A percentile compares a stretch with the other conserved stretches of the same genome.
These are phyloP conservation scores for Agrotis ipsilon DNA, from an alignment of 2,888 invertebrate species.

Conservation along the genomic window DNA sequence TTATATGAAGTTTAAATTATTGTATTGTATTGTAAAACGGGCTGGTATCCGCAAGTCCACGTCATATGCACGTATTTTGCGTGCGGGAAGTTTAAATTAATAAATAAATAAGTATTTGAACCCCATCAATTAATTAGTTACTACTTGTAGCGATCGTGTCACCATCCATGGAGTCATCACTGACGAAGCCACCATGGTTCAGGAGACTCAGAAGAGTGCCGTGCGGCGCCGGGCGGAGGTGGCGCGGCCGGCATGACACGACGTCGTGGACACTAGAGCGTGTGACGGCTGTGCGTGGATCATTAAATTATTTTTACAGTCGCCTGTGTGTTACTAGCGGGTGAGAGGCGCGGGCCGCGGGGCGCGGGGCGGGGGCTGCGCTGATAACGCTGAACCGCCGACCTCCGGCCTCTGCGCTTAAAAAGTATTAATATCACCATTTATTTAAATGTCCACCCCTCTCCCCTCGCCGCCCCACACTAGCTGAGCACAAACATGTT, in stretches of 20 bases:
- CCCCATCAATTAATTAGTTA: no score
- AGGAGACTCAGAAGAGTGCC: no score
- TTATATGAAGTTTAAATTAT: no score
- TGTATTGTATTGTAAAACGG: no score
- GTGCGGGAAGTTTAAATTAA: no score
- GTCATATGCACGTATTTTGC: no score
- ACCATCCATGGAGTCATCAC: no score
- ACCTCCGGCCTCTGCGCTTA: conserved; percentile 80
- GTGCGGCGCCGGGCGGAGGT: no score
- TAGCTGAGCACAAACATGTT: conserved; percentile 35
- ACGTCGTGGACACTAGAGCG: conserved; percentile 46
- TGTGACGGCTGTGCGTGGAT: conserved; percentile 40
- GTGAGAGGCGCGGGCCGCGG: conserved; percentile 46
- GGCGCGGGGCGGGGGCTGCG: conserved; percentile 45
- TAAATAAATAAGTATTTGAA: no score
- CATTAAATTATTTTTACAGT: conserved; percentile 61
- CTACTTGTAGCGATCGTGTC: no score
- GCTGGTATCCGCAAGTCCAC: no score
- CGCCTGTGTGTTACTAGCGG: conserved; percentile 45
- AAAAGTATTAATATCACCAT: conserved; percentile 80
- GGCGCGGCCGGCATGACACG: conserved; percentile 15
- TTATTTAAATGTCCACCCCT: conserved; percentile 72
- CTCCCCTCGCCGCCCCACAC: conserved; percentile 37
- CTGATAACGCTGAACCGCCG: conserved; percentile 80
- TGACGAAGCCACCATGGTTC: not conserved